phyloP scores from a whole-genome alignment of 2,797 vertebrate genomes.

The Gadopsis bispinosus region DNA sequence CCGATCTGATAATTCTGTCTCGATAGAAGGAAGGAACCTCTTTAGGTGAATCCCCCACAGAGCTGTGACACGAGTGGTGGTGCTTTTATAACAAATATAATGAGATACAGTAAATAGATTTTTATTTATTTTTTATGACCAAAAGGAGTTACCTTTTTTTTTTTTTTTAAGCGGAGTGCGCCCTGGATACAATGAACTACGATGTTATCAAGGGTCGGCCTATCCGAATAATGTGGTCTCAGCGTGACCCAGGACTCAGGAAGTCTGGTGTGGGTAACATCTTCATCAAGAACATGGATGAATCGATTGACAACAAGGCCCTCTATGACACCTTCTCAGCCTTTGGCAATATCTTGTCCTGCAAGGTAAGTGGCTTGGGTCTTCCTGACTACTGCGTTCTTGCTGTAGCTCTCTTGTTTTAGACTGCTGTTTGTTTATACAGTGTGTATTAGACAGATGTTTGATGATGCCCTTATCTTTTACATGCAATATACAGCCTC shows the following conservation, averaged over 20 bases:
- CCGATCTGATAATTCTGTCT: background rate
- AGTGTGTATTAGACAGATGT: background rate
- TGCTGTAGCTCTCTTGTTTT: background rate
- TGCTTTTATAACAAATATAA: background rate
- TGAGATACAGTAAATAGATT: background rate
- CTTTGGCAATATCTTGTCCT: slow-evolving; percentile 98
- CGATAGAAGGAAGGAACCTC: background rate
- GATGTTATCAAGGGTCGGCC: slow-evolving; percentile 96
- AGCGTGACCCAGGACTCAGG: slow-evolving; percentile 95
- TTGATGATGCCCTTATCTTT: background rate
- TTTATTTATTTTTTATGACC: background rate
- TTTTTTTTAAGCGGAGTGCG: slow-evolving; percentile 90
- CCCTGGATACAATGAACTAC: slow-evolving; percentile 98
- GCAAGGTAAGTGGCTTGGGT: slow-evolving; percentile 87
- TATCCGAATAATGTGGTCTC: slow-evolving; percentile 99
- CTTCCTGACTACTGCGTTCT: background rate
- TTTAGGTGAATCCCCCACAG: background rate
- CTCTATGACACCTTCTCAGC: slow-evolving; percentile 97
- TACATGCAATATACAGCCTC: background rate
- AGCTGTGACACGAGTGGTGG: background rate
- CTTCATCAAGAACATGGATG: slow-evolving; percentile 99
- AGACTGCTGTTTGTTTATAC: background rate
- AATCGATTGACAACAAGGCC: slow-evolving; percentile 98
- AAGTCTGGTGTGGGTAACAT: slow-evolving; percentile 97
- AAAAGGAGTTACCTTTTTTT: background rate